Evolutionary conservation across 92 coral and sea anemone species (phyloP).

Genomic region (Hydrozoanthus gracilis): DNA sequence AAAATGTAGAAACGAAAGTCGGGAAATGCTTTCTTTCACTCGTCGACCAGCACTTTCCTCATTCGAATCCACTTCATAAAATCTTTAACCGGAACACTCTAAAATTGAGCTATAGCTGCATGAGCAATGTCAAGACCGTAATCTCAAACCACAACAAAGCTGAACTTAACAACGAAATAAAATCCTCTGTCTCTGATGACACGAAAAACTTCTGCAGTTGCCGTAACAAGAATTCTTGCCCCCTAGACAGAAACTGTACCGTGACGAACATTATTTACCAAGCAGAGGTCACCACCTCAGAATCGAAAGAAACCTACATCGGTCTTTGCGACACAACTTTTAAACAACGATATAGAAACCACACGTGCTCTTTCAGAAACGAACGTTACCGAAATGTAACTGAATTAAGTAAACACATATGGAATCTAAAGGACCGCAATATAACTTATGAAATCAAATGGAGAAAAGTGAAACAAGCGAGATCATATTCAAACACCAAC

Average conservation of each 20-base stretch:
- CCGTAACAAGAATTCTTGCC: conserved; percentile 14
- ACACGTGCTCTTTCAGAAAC: no score
- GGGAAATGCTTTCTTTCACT: no score
- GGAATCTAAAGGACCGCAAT: no score
- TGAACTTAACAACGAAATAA: conserved; percentile 24
- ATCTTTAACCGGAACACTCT: neutral
- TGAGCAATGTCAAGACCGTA: neutral
- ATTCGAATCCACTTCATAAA: neutral
- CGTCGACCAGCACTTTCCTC: no score
- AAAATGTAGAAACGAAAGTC: no score
- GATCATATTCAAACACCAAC: no score
- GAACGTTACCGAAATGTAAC: neutral
- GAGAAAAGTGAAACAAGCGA: neutral
- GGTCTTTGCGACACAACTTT: no score
- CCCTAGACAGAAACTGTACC: conserved; percentile 26
- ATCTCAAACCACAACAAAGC: conserved; percentile 18
- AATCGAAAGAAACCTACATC: conserved; percentile 29
- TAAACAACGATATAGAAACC: no score
- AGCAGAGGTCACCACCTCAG: conserved; percentile 32
- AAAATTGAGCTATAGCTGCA: no score
- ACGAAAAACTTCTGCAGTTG: conserved; percentile 15
- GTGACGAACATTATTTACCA: conserved; percentile 33
- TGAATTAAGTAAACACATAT: conserved; percentile 3
- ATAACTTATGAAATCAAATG: neutral
- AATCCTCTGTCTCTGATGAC: conserved; percentile 27